Base-by-base conservation (phyloP, 2,797 vertebrate species). In the Paramormyrops hopkinsi region DNA sequence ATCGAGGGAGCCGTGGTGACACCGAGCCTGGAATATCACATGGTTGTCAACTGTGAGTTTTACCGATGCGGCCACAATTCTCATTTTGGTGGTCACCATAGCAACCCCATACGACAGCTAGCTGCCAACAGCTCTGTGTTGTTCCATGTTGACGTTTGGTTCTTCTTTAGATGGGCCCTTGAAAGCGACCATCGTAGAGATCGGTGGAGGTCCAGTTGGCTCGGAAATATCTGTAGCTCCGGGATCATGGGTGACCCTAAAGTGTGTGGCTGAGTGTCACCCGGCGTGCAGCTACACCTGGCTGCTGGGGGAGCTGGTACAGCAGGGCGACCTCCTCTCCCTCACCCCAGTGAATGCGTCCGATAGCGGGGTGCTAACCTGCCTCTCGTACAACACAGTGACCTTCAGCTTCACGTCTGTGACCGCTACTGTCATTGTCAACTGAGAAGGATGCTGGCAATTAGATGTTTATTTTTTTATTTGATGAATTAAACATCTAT, bases 41-140 rank as follows among this genome's bases (percentile, higher is more conserved):
- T 93, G 25, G 53, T 89, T 48, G 90, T 93, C 0, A 89, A 85
- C 79, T 93, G 92, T 93, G 89, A 93, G 19, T 41, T 62, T 46
- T 41, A 11, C 33, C 37, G 2, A 7, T 17, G 73, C 33, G 17
- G 12, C 37, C 73, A n/a, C 73, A 14, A 7, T 17, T 41, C 33
- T 76, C 73, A 19, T n/a, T 79, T 79, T 79, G 37, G 73, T 44
- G 73, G 73, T 79, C 0, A 19, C 73, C 17, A 3, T 79, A 44
- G 37, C 37, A 79, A 69, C 65, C 29, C 25, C 12, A 29, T 33
- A 17, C 12, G 65, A 11, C 11, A 69, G 62, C 65, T 69, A 33
- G 25, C 29, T 2, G 29, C 29, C 29, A 6, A 37, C 29, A 3
- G 59, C 11, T 73, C 65, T 73, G 73, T 41, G 73, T 19, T 1